Conservation (phyloP, 2,797 vertebrate genomes). For the Alca torda region DNA sequence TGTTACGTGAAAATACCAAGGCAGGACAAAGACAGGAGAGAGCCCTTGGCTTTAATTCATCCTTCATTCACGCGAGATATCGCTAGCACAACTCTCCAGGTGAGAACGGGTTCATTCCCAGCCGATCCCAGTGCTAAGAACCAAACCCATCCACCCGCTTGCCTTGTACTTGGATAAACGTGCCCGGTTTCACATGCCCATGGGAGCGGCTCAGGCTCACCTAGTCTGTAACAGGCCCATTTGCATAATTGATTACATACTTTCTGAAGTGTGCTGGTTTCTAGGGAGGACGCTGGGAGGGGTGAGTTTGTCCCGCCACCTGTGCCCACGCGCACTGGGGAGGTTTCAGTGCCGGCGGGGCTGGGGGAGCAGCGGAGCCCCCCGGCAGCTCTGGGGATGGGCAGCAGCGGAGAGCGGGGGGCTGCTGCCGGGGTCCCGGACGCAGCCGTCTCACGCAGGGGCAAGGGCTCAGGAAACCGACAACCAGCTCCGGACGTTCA, state of each 20-base stretch:
- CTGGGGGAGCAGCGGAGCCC: not conserved
- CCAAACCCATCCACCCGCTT: not conserved
- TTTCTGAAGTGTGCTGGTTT: not conserved
- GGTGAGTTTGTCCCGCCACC: too few species aligned
- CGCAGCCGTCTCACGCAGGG: fast-evolving
- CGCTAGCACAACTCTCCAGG: not conserved
- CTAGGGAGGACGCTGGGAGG: not conserved
- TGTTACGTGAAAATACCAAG: too few species aligned
- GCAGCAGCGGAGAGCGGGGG: not conserved
- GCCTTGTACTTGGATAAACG: not conserved
- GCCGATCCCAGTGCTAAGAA: not conserved
- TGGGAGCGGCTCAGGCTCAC: not conserved
- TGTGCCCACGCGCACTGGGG: not conserved
- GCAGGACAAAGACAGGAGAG: not conserved
- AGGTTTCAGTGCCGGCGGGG: not conserved
- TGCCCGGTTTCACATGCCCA: not conserved
- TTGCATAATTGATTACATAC: not conserved
- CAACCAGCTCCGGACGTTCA: not conserved
- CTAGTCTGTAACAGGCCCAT: fast-evolving
- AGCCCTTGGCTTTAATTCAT: not conserved
- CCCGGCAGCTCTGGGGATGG: too few species aligned
- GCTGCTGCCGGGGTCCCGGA: fast-evolving
- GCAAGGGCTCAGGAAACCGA: not conserved
- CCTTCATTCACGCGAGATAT: not conserved
- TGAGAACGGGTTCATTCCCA: not conserved